phyloP scores from a whole-genome alignment of 2,113 vertebrate species.

The Chrysochloris asiatica region DNA sequence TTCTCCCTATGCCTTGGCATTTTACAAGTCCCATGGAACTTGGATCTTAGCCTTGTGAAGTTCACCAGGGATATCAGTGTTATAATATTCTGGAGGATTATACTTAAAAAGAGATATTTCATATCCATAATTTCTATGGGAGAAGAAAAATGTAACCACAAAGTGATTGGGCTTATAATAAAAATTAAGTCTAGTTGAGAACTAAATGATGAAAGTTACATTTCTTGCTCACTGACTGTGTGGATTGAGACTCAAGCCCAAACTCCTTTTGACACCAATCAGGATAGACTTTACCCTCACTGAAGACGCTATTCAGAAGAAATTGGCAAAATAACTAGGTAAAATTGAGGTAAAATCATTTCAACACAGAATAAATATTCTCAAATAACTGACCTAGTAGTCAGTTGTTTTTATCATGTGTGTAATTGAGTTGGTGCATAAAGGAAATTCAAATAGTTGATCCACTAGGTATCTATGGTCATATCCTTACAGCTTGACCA shows the following conservation, averaged over 20 bases:
- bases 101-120: background rate
- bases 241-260: background rate
- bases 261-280: background rate
- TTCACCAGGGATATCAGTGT: background rate
- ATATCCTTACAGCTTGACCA: constrained; percentile 50
- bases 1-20: background rate
- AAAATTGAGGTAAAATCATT: constrained; percentile 34
- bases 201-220: background rate
- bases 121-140: background rate
- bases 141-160: background rate
- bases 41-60: background rate
- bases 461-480: background rate
- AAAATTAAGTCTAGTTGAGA: constrained; percentile 40
- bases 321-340: background rate
- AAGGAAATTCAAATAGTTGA: constrained; percentile 43
- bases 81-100: background rate
- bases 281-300: background rate
- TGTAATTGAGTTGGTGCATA: constrained; percentile 33
- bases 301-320: constrained; percentile 17
- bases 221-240: constrained; percentile 17
- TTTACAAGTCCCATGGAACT: background rate
- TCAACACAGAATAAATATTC: constrained; percentile 17
- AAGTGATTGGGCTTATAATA: background rate
- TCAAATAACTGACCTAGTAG: constrained; percentile 10
- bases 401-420: background rate